These are phyloP conservation scores for Mimachlamys varia DNA, from an alignment of 2,888 invertebrate species.

Conservation along the genomic window DNA sequence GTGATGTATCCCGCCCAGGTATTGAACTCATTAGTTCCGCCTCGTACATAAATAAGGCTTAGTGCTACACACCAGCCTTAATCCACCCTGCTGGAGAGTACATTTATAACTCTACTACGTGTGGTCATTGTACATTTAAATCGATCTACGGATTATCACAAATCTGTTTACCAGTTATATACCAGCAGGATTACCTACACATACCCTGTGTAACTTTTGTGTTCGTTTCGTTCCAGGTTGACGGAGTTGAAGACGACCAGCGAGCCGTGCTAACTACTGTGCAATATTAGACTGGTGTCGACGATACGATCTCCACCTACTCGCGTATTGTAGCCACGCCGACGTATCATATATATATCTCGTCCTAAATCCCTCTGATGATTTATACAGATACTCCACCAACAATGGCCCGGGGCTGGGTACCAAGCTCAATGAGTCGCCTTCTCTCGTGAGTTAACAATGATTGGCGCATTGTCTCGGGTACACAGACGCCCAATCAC, in stretches of 20 bases:
- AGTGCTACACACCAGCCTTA: not conserved
- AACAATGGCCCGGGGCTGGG: not conserved
- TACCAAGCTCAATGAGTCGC: not conserved
- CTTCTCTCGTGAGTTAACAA: not conserved
- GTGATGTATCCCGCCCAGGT: conserved; percentile 16
- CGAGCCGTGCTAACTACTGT: conserved; percentile 19
- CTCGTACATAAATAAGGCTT: not conserved
- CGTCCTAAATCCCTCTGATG: conserved; percentile 1
- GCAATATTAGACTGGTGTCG: conserved; percentile 23
- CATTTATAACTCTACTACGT: not conserved
- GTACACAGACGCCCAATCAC: not conserved
- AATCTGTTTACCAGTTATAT: not conserved
- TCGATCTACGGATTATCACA: conserved; percentile 28
- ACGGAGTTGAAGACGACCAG: not conserved
- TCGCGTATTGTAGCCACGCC: not conserved
- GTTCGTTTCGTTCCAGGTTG: conserved; percentile 10
- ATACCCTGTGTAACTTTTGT: not conserved
- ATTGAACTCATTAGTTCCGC: not conserved
- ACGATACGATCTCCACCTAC: not conserved
- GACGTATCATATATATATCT: conserved; percentile 3
- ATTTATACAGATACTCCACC: not conserved
- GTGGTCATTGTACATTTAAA: not conserved
- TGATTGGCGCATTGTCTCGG: not conserved
- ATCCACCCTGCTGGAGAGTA: not conserved
- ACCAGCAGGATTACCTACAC: not conserved